A percentile compares a stretch with the other conserved stretches of the same genome.
Conservation (phyloP, 2,797 vertebrate genomes). For the Xenopus petersii region DNA sequence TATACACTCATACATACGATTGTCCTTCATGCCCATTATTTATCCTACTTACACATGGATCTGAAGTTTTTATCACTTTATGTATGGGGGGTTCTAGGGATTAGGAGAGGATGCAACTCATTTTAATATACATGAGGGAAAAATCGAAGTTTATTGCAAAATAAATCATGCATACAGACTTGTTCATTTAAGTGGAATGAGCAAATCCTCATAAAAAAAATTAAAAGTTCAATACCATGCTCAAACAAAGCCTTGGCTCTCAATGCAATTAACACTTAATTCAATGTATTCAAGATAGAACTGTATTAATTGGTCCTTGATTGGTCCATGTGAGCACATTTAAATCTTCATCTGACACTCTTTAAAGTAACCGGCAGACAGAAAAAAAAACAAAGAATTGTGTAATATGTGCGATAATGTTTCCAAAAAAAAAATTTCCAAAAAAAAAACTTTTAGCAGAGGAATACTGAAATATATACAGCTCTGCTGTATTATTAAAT, state of each 20-base stretch:
- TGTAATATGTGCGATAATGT: too few species aligned
- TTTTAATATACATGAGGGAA: constrained; percentile 73
- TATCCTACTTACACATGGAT: constrained; percentile 66
- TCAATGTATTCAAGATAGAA: constrained; percentile 57
- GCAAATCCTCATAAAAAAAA: constrained; percentile 73
- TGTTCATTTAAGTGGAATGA: constrained; percentile 74
- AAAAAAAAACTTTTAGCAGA: too few species aligned
- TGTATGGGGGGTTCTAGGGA: constrained; percentile 56
- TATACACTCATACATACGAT: constrained; percentile 68
- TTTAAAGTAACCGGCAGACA: too few species aligned
- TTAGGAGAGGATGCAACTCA: constrained; percentile 68
- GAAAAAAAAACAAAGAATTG: too few species aligned
- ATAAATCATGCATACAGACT: constrained; percentile 70
- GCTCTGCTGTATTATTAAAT: too few species aligned
- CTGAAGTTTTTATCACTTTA: constrained; percentile 64
- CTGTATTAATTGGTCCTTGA: constrained; percentile 64
- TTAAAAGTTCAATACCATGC: constrained; percentile 74
- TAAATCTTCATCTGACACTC: constrained; percentile 38
- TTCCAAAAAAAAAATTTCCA: too few species aligned
- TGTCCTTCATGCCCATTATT: constrained; percentile 69
- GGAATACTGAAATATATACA: too few species aligned
- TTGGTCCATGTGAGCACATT: constrained; percentile 62
- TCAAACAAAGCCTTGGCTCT: constrained; percentile 64
- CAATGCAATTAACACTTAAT: constrained; percentile 67
- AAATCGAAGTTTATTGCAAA: constrained; percentile 74